phyloP scores from a whole-genome alignment of 2,113 vertebrate species.

The Sinocyclocheilus anshuiensis region DNA sequence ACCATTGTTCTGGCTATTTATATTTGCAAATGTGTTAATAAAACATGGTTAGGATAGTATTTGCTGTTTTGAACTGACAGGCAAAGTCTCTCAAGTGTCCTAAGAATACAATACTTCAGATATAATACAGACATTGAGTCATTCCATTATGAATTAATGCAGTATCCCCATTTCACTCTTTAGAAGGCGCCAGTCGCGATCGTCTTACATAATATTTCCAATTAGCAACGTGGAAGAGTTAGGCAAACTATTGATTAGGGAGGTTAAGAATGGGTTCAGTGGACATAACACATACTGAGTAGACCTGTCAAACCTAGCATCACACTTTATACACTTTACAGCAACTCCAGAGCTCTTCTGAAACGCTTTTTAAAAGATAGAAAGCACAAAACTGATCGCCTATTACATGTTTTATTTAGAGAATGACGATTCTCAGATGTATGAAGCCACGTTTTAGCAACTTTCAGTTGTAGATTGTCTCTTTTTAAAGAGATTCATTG shows the following conservation, averaged over 20 bases:
- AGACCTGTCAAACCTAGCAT: conserved; percentile 56
- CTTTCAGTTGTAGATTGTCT: too few species aligned
- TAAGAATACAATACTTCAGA: neutral
- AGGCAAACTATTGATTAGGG: conserved; percentile 71
- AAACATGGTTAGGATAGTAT: too few species aligned
- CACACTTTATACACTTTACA: conserved; percentile 1
- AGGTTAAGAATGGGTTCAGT: conserved; percentile 62
- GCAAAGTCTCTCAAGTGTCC: neutral
- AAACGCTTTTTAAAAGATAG: neutral
- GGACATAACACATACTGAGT: conserved; percentile 58
- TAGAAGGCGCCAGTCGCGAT: conserved; percentile 11
- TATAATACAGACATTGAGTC: neutral
- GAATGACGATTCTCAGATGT: neutral
- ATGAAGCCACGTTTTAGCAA: neutral
- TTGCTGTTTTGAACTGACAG: neutral
- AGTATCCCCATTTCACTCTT: neutral
- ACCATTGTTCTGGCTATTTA: neutral
- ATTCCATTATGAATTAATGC: neutral
- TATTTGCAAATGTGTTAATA: neutral
- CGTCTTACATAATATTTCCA: conserved; percentile 62
- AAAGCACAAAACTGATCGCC: neutral
- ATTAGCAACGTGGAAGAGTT: conserved; percentile 60
- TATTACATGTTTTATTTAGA: neutral
- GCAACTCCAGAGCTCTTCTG: neutral
- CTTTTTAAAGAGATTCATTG: too few species aligned